Evolutionary conservation across 2,113 vertebrate species (phyloP).

Genomic region (Strix aluco): DNA sequence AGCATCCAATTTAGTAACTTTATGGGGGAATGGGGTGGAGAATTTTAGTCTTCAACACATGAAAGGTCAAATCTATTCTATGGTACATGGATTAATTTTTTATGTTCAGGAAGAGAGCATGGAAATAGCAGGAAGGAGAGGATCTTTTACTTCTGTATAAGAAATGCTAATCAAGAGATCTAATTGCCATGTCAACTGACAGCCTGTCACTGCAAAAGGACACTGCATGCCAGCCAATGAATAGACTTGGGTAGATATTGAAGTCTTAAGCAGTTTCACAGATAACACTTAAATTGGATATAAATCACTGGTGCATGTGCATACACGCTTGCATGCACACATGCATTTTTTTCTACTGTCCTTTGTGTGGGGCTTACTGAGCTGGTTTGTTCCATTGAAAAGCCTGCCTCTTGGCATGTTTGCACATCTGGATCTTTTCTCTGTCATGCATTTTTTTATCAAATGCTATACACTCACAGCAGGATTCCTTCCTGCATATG

Average conservation of each 20-base stretch:
- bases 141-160: background rate
- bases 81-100: background rate
- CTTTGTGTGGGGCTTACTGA: background rate
- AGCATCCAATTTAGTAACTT: background rate
- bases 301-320: background rate
- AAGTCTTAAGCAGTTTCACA: background rate
- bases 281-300: background rate
- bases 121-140: background rate
- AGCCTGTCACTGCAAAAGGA: background rate
- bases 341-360: background rate
- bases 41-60: background rate
- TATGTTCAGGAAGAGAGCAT: background rate
- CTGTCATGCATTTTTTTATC: background rate
- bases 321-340: background rate
- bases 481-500: background rate
- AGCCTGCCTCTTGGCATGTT: background rate
- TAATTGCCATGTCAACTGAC: background rate
- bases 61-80: background rate
- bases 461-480: background rate
- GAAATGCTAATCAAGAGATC: background rate
- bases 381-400: background rate
- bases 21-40: too few relatives aligned
- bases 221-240: background rate
- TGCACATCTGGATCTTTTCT: conserved; percentile 13
- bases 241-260: background rate